Evolutionary conservation across 2,888 invertebrate species (phyloP), one percentile per base, ranked within the genome.

Genomic region (Drymonia ruficornis): DNA sequence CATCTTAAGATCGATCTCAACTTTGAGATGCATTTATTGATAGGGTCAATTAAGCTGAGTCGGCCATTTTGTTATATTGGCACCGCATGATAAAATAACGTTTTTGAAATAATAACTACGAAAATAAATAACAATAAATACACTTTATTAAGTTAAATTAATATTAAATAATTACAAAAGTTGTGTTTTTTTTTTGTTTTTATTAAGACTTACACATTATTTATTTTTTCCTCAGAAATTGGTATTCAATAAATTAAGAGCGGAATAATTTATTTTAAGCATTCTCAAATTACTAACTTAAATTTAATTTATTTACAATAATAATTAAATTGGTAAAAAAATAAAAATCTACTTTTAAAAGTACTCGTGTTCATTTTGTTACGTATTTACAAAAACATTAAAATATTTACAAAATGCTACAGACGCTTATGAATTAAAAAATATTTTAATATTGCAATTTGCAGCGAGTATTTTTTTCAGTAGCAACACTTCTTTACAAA

Each of bases 61-160:
- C 23, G 23, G 23, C 23, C 23, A 23, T 23, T 6, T 23, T 23
- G 23, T 23, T 23, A 6, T 4, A 2, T 1, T 23, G 7, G n/a
- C n/a, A n/a, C n/a, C n/a, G n/a, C n/a, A n/a, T n/a, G 1, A 23
- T 23, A 23, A 23, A 23, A 23, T 23, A 23, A 23, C 23, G 3
- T 4, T 23, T 23, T 23, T 46, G 0, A 11, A 18, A n/a, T 44
- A 44, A 44, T 19, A 23, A 44, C 19, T 12, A 44, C 23, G 6
- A 12, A 23, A 23, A 23, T 18, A 44, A 44, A 13, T 44, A 44
- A 84, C 80, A 91, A 91, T 91, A 91, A 91, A 91, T 90, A 91
- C 79, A 85, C 67, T 89, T 87, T 86, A 88, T 85, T 86, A 84
- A 78, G 78, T 84, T 84, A 83, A 74, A 67, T 65, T 78, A 72